A percentile compares a stretch with the other conserved stretches of the same genome.
These are phyloP conservation scores for Eretmochelys imbricata DNA, from an alignment of 2,113 vertebrate species.

Conservation along the genomic window DNA sequence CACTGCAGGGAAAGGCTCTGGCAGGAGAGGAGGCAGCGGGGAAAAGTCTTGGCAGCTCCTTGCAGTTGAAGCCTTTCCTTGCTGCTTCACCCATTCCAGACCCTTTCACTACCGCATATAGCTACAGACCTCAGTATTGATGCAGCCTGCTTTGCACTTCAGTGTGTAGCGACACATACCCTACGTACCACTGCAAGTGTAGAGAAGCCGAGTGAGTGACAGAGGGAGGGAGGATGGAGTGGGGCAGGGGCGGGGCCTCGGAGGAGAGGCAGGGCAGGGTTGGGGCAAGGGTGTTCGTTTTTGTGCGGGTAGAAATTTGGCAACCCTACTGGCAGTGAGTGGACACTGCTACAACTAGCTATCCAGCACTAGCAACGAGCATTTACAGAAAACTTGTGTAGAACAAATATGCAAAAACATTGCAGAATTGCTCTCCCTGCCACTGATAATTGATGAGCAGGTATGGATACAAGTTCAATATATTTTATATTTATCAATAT, in stretches of 20 bases:
- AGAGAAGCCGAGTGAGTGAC: background rate
- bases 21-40: background rate
- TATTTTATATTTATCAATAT: background rate
- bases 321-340: too few relatives aligned
- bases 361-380: background rate
- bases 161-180: background rate
- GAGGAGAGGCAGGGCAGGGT: too few relatives aligned
- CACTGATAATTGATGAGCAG: background rate
- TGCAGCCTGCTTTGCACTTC: background rate
- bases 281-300: too few relatives aligned
- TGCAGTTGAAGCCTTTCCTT: background rate
- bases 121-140: background rate
- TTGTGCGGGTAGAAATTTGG: too few relatives aligned
- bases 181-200: background rate
- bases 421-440: background rate
- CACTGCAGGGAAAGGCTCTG: background rate
- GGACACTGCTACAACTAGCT: background rate
- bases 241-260: too few relatives aligned
- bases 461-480: background rate
- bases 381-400: background rate
- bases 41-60: background rate
- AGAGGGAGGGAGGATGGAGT: too few relatives aligned
- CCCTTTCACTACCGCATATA: background rate
- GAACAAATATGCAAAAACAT: background rate
- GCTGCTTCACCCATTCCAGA: background rate